Base-by-base conservation (phyloP, 2,113 vertebrate genomes). In the Chelonoidis abingdonii region DNA sequence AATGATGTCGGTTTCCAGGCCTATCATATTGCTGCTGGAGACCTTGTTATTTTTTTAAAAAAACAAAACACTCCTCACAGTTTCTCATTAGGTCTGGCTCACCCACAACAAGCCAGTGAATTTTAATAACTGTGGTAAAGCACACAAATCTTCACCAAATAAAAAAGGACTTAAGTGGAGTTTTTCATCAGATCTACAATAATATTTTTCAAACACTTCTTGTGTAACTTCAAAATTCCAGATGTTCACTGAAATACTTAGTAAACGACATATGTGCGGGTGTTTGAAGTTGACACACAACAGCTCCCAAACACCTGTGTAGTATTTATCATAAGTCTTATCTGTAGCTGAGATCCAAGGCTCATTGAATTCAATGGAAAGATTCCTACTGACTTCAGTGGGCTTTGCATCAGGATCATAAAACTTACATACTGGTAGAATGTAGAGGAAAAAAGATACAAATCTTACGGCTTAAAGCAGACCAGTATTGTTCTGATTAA, bases 131-230 rank as follows among this genome's bases (percentile, higher is more conserved):
- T 1, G 16, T 25, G 49, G 38, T 65, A 89, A 69, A 35, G 75
- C 92, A 90, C 35, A 86, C 10, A 85, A 75, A 65, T 84, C 57
- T 86, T 85, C 38, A 92, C 54, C 47, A 97, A 94, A 92, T 83
- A 78, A 83, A 86, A 88, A 80, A 93, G 62, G 59, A 12, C 31
- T 95, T 94, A 86, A 59, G 89, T 1, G 2, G 41, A 1, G 31
- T 80, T 96, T 97, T n/a, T 89, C 29, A 14, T 75, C 69, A 86
- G 8, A 92, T 69, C 87, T 89, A 41, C 50, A 87, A 89, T 86
- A 93, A 83, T 49, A 92, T 89, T 97, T 93, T 86, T n/a, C 65
- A 79, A 81, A 93, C 87, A 8, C 79, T 92, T 92, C 14, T 87
- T 88, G 4, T 41, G 80, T 16, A 50, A 52, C 41, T 76, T 94